Percentiles rank a stretch among this genome's conserved stretches.
Conservation (phyloP, 2,113 vertebrate genomes). For the Microtus pennsylvanicus region DNA sequence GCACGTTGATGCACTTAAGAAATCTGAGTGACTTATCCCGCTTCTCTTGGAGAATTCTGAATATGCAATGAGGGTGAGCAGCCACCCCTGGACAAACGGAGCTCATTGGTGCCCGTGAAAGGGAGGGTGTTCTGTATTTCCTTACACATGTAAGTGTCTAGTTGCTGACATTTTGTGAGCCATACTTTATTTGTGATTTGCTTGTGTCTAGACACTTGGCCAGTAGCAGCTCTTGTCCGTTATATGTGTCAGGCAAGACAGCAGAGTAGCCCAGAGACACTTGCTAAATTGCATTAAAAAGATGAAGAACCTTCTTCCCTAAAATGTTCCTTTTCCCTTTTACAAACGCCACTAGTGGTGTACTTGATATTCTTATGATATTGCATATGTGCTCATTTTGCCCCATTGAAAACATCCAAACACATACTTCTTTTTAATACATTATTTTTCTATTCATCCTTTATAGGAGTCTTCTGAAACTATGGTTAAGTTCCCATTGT, state of each 20-base stretch:
- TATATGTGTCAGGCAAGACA: not conserved
- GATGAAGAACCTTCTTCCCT: conserved; percentile 10
- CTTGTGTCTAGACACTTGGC: not conserved
- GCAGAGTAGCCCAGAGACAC: not conserved
- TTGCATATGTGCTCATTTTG: not conserved
- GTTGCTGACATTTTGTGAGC: not conserved
- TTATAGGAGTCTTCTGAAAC: not conserved
- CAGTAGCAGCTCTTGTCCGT: conserved; percentile 3
- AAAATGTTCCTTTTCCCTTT: conserved; percentile 16
- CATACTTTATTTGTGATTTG: not conserved
- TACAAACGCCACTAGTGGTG: not conserved
- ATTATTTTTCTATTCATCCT: not conserved
- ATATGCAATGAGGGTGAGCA: not conserved
- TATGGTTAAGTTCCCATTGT: not conserved
- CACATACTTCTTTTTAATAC: not conserved
- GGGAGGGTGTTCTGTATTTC: not conserved
- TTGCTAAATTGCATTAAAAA: not conserved
- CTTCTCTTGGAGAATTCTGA: not conserved
- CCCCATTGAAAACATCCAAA: not conserved
- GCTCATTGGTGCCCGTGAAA: not conserved
- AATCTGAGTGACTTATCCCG: not conserved
- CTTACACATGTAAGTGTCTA: not conserved
- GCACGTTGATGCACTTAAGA: not conserved
- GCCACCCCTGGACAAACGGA: not conserved
- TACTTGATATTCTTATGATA: conserved; percentile 21